These are phyloP conservation scores for Chlorops oryzae DNA, from an alignment of 1,140 invertebrate species.

Conservation along the genomic window DNA sequence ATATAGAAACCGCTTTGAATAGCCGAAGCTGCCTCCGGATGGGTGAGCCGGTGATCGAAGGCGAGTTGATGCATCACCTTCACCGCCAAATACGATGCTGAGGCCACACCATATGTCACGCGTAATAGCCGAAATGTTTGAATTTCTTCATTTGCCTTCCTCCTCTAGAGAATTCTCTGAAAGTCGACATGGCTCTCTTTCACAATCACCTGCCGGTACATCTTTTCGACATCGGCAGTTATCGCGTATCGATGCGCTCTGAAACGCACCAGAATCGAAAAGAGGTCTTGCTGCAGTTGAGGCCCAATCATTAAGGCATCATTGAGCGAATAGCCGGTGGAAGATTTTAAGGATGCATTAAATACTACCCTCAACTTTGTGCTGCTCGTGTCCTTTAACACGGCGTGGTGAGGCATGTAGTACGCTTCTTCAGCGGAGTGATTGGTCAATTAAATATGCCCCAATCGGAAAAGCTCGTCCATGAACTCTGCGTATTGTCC, in stretches of 20 bases:
- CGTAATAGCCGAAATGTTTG: constrained; percentile 32
- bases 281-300: constrained; percentile 15
- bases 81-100: constrained; percentile 31
- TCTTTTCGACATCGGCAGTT: constrained; percentile 40
- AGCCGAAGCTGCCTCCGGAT: not conserved
- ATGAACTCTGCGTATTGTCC: constrained; percentile 25
- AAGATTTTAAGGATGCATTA: constrained; percentile 24
- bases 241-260: too few species aligned
- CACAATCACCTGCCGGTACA: constrained; percentile 39
- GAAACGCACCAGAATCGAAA: too few species aligned
- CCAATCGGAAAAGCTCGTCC: constrained; percentile 25
- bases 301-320: constrained; percentile 37
- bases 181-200: constrained; percentile 22
- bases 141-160: constrained; percentile 25
- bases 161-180: constrained; percentile 41
- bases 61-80: constrained; percentile 19
- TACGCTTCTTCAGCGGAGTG: constrained; percentile 3
- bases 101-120: constrained; percentile 43
- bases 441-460: constrained; percentile 27
- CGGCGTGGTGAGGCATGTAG: constrained; percentile 30
- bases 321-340: constrained; percentile 28
- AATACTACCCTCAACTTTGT: constrained; percentile 31
- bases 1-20: not conserved
- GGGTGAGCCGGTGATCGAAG: not conserved
- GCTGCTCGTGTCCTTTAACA: constrained; percentile 22